Evolutionary conservation across 1,140 invertebrate genomes (phyloP), one percentile per base, ranked within the genome.

Genomic region (Drosophila pallidifrons): DNA sequence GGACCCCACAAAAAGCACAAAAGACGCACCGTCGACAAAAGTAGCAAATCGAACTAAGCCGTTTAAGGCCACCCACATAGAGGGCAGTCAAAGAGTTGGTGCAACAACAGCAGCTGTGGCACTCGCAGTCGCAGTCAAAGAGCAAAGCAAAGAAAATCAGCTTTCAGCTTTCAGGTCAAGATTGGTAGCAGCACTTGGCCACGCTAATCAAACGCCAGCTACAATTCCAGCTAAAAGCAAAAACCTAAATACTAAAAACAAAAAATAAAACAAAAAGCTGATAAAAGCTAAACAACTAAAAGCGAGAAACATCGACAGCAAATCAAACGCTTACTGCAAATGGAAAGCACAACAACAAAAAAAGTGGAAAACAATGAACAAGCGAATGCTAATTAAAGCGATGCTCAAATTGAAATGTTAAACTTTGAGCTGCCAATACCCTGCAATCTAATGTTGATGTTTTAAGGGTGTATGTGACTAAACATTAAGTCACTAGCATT

Each of bases 351-450:
- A 70, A 41, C 20, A 63, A 63, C 20, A 25, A 25, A 25, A 25
- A 61, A 61, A 55, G 32, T 32, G 41, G 67, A 88, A 82, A 81
- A 87, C 83, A 88, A 87, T 88, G 83, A 88, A 89, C 77, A 89
- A 81, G 68, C 81, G 81, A 76, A 89, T 89, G 85, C 81, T 89
- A 89, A 89, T 89, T 85, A 89, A 89, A 89, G 77, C 67, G 68
- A 78, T 74, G 78, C 78, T 90, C 78, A 89, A 89, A 89, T 89
- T 89, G 85, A 89, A 89, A 89, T 89, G 85, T 89, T 89, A 79
- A 89, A 89, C 81, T 89, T 83, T 73, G 64, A n/a, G 28, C 55
- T 81, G 73, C 64, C 38, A 11, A 55, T 74, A 68, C 65, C 65
- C 55, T 47, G 30, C 30, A 68, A 45, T 78, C 41, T 65, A 32